Evolutionary conservation across 2,113 vertebrate genomes (phyloP).

Genomic region (Phalacrocorax pelagicus): DNA sequence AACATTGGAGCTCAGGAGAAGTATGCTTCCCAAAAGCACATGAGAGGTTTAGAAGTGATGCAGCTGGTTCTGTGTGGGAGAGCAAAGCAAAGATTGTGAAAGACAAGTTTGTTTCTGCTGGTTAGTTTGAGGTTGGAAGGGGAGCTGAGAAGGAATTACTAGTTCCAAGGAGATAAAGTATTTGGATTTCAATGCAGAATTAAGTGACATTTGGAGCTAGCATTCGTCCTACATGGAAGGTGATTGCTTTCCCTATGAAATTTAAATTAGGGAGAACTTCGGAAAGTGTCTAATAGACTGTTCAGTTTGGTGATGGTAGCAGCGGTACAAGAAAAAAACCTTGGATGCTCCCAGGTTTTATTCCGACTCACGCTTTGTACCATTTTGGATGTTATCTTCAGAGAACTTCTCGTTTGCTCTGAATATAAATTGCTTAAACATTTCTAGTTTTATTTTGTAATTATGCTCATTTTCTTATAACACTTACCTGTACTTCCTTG

Average conservation of each 20-base stretch:
- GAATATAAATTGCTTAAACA: neutral
- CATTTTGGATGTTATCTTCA: neutral
- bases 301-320: neutral
- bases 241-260: neutral
- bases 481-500: neutral
- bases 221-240: neutral
- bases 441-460: neutral
- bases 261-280: neutral
- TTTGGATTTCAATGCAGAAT: neutral
- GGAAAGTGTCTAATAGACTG: neutral
- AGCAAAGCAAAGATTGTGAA: neutral
- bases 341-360: neutral
- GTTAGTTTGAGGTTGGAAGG: neutral
- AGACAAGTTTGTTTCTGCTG: neutral
- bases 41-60: neutral
- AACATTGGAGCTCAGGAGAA: neutral
- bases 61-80: neutral
- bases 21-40: neutral
- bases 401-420: neutral
- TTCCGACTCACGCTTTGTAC: neutral
- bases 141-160: neutral
- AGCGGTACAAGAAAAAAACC: neutral
- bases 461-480: neutral
- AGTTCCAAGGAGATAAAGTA: neutral
- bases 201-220: neutral